A percentile compares a stretch with the other conserved stretches of the same genome.
These are phyloP conservation scores for Heterodera carotae DNA, from an alignment of 1,140 invertebrate species.

Conservation along the genomic window DNA sequence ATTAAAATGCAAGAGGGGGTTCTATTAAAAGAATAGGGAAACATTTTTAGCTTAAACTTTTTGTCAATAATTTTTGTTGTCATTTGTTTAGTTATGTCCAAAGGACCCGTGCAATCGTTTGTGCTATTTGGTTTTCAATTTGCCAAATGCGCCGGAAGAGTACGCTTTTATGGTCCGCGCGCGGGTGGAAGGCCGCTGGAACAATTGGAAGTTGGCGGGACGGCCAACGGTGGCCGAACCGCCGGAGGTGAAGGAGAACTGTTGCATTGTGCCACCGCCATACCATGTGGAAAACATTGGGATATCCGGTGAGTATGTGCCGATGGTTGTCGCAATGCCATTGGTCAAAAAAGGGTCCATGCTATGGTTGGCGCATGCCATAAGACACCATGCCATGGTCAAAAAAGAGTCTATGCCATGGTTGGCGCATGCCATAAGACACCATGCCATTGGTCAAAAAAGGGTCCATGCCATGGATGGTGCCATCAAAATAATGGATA, in stretches of 20 bases:
- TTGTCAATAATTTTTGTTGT: no score
- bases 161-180: constrained; percentile 60
- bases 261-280: constrained; percentile 64
- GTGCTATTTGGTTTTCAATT: constrained; percentile 65
- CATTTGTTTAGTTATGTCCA: constrained; percentile 51
- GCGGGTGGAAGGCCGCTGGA: constrained; percentile 64
- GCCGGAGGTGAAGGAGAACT: constrained; percentile 57
- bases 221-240: constrained; percentile 49
- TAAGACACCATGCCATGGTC: constrained; percentile 63
- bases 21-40: no score
- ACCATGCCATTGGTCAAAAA: neutral
- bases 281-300: constrained; percentile 64
- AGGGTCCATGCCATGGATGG: no score
- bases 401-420: constrained; percentile 39
- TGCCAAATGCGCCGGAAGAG: constrained; percentile 57
- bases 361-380: no score
- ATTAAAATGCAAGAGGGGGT: no score
- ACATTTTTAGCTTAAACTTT: no score
- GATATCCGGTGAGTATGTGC: neutral
- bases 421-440: no score
- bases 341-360: neutral
- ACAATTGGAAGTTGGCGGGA: constrained; percentile 62
- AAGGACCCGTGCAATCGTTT: constrained; percentile 59
- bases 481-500: no score
- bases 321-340: neutral